A percentile compares a stretch with the other conserved stretches of the same genome.
Conservation (phyloP, 2,797 vertebrate species). For the Cygnus olor region DNA sequence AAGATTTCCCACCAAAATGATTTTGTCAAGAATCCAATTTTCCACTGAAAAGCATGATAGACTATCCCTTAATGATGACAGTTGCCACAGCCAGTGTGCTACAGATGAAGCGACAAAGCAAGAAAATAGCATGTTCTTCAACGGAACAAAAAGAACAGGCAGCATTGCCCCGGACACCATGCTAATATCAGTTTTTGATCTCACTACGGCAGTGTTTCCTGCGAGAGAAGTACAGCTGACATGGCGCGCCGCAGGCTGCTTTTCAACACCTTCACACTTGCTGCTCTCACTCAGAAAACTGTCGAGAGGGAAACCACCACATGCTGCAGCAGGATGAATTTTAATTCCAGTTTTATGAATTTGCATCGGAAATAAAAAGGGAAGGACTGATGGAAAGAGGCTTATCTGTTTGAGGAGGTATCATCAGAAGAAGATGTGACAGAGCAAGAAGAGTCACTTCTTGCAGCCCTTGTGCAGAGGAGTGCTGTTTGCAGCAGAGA, state of each 20-base stretch:
- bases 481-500: background rate
- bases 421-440: background rate
- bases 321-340: conserved; percentile 46
- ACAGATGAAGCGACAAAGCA: conserved; percentile 31
- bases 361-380: background rate
- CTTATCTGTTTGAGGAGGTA: conserved; percentile 4
- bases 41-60: conserved; percentile 24
- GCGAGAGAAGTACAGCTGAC: conserved; percentile 35
- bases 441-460: conserved; percentile 4
- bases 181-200: conserved; percentile 48
- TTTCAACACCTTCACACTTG: conserved; percentile 72
- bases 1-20: background rate
- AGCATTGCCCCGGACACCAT: background rate
- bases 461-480: background rate
- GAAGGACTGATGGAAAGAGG: background rate
- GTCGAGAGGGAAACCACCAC: conserved; percentile 47
- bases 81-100: background rate
- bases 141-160: background rate
- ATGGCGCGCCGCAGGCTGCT: conserved; percentile 54
- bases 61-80: conserved; percentile 17
- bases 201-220: conserved; percentile 34
- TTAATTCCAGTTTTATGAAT: conserved; percentile 47
- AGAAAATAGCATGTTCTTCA: conserved; percentile 24
- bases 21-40: conserved; percentile 60
- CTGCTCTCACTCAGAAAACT: conserved; percentile 59